Percentiles rank a stretch among this genome's conserved stretches.
These are phyloP conservation scores for Dermolepida albohirtum DNA, from an alignment of 2,888 invertebrate genomes.

Conservation along the genomic window DNA sequence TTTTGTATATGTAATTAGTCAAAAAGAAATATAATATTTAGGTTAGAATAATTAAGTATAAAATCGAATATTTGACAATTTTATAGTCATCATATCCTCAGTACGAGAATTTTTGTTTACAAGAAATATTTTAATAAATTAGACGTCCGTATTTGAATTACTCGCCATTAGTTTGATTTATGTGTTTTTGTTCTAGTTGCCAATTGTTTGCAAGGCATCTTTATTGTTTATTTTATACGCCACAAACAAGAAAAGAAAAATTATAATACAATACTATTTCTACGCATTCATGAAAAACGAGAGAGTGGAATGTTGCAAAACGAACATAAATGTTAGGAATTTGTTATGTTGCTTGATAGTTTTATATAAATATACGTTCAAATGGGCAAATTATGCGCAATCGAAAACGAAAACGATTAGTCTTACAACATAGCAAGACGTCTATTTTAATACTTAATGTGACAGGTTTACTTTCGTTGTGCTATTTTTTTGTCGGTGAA, in stretches of 20 bases:
- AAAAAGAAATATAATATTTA: no score
- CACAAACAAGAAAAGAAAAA: background rate
- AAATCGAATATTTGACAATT: no score
- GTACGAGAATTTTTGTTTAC: no score
- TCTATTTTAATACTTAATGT: constrained; percentile 11
- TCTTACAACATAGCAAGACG: constrained; percentile 6
- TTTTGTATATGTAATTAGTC: no score
- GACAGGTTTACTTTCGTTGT: constrained; percentile 27
- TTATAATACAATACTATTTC: constrained; percentile 1
- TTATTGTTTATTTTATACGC: background rate
- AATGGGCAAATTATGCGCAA: constrained; percentile 2
- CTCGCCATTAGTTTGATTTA: no score
- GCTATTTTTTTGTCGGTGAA: constrained; percentile 13
- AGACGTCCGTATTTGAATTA: no score
- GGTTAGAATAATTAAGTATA: no score
- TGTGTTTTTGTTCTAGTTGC: constrained; percentile 17
- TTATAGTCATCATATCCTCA: no score
- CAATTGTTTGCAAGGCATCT: background rate
- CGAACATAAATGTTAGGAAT: constrained; percentile 7
- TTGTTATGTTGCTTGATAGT: background rate
- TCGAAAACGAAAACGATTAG: constrained; percentile 18
- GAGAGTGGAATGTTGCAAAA: constrained; percentile 3
- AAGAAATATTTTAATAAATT: no score
- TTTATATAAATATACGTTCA: constrained; percentile 23
- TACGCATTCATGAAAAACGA: background rate